Evolutionary conservation across 2,797 vertebrate species (phyloP), one percentile per base, ranked within the genome.

Genomic region (Nannoperca australis): DNA sequence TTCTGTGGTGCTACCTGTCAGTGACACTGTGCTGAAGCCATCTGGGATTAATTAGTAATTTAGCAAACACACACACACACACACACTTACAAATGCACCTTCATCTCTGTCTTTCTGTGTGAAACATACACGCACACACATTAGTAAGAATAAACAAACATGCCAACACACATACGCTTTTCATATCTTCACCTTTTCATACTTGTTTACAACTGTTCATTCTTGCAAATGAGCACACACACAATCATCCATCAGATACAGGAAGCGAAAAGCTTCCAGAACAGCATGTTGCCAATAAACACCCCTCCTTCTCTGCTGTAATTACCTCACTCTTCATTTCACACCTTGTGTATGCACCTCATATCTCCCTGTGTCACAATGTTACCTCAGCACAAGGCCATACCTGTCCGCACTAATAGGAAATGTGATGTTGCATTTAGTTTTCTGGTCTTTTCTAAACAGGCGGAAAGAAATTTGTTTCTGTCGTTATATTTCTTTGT

Each of bases 11-110:
- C 70, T 87, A 91, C 91, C 89, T 90, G 87, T 88, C 90, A 89
- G 72, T 82, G 90, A 90, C 84, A 80, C 87, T 54, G 78, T 75
- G 85, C 80, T 86, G 76, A 70, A 90, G 81, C 90, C 94, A 90
- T 67, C 77, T 79, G 94, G 93, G 94, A 94, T 94, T 94, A 95
- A 96, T 95, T 94, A 95, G 90, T 79, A 76, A 86, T 61, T 85
- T 61, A 67, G 78, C 58, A 78, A 53, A 77, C 78, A 76, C 67
- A 64, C 50, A 50, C 40, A 73, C 32, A 63, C 56, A 56, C n/a
- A 56, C 13, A 34, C 42, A 67, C 32, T 54, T 27, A 63, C 40
- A 66, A 50, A 59, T 32, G 30, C 73, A 65, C 54, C 20, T 45
- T 77, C 30, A 72, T 70, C 58, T 71, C 36, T 32, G 15, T 64